phyloP scores from a whole-genome alignment of 2,797 vertebrate species.

The Capromys pilorides region DNA sequence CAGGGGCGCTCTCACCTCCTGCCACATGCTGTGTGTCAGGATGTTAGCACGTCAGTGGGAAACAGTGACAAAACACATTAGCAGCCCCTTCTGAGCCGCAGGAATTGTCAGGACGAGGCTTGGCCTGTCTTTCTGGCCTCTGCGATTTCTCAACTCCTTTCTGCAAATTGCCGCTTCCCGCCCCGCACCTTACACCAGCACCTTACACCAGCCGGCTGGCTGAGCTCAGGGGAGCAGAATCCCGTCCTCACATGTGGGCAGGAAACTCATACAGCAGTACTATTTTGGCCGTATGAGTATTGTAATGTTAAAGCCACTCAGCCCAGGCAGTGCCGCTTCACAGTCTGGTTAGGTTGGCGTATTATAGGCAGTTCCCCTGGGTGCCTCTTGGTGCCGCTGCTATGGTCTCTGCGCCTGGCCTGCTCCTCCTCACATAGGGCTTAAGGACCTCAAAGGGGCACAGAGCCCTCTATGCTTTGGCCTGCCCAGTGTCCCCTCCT shows the following conservation, averaged over 20 bases:
- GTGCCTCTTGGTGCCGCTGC: fast-evolving
- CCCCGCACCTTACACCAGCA: fast-evolving
- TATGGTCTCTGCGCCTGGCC: fast-evolving
- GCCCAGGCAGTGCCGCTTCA: conserved; percentile 40
- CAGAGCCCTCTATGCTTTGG: background rate
- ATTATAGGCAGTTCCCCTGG: fast-evolving
- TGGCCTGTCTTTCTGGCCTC: fast-evolving
- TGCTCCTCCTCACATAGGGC: background rate
- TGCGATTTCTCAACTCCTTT: background rate
- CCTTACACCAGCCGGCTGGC: background rate
- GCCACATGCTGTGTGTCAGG: fast-evolving
- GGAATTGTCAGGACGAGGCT: fast-evolving
- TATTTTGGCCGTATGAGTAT: conserved; percentile 39
- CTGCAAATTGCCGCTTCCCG: fast-evolving
- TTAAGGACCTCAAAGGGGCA: background rate
- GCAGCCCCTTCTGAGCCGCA: fast-evolving
- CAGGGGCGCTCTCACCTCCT: fast-evolving
- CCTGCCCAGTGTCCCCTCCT: background rate
- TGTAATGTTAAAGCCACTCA: conserved; percentile 28
- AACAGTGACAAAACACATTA: fast-evolving
- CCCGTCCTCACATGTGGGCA: background rate
- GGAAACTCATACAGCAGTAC: background rate
- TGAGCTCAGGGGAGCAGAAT: background rate
- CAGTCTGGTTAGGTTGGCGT: background rate
- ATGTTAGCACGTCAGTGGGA: fast-evolving